Base-by-base conservation (phyloP, 64 coral and sea anemone genomes). In the Hydrozoanthus tunicans region DNA sequence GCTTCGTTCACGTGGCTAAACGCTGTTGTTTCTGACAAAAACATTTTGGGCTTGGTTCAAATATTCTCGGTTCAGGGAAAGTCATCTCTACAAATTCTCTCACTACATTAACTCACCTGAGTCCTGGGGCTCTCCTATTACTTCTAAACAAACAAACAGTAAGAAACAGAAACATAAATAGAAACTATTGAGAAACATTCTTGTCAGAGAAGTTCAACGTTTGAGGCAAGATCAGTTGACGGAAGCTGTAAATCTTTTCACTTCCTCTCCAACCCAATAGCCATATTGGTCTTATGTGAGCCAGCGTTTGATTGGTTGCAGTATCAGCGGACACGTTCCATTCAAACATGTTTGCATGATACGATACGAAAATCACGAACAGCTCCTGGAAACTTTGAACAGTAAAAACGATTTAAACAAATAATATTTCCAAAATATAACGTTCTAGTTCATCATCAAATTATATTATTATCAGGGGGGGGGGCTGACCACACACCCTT, bases 231-330 rank as follows among this genome's bases (percentile, higher is more conserved):
- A 72, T 70, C 52, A 53, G 83, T 86, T 9, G 10, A 53, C 83
- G 83, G 83, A 86, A 86, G 83, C 83, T 72, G 66, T 27, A 17
- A 85, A 53, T 56, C 70, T 62, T 24, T 53, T 72, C 82, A 86
- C 83, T 88, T 88, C 84, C 69, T 88, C 56, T 51, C 14, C 68
- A 88, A 12, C 15, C 14, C 68, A 88, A 12, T 69, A 53, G 83
- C 83, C 83, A 86, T 86, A 58, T 74, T 86, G 83, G 59, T 86
- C 83, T 73, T 86, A 66, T 73, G 68, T 61, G 82, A 85, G 82
- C 82, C 82, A 70, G 65, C 82, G 70, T 20, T 71, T 20, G 53
- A 71, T 70, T 69, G 53, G 3, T 51, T 70, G 64, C 25, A 5
- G 32, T 55, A 53, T 26, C 53, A 79, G 77, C 79, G 79, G 79